Conservation (phyloP, 2,888 invertebrate genomes). For the Steromphala cineraria region DNA sequence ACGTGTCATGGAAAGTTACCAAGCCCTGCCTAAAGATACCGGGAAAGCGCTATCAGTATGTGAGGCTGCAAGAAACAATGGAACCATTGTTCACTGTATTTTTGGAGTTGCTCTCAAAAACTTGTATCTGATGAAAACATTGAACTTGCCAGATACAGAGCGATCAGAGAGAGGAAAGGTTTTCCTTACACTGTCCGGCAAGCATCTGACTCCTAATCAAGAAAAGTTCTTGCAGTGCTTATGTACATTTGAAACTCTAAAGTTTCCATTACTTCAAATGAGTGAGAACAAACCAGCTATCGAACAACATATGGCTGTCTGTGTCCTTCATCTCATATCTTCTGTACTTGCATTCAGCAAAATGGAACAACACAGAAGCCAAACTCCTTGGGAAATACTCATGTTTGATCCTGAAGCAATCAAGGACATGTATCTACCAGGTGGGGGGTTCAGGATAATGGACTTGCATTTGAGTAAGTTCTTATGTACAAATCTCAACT, state of each 20-base stretch:
- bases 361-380: background rate
- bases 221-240: background rate
- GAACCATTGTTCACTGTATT: background rate
- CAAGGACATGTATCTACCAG: background rate
- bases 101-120: background rate
- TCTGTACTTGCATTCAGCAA: slow-evolving; percentile 1
- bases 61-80: background rate
- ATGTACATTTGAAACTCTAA: slow-evolving; percentile 21
- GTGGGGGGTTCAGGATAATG: background rate
- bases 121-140: background rate
- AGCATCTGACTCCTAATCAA: background rate
- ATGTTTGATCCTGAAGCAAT: background rate
- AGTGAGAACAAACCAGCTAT: background rate
- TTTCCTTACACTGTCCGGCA: background rate
- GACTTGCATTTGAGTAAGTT: background rate
- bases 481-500: background rate
- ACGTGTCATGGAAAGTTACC: background rate
- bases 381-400: background rate
- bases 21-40: background rate
- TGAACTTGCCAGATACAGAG: background rate
- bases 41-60: background rate
- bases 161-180: background rate
- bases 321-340: slow-evolving; percentile 27
- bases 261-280: slow-evolving; percentile 16
- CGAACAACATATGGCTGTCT: slow-evolving; percentile 22